Conservation (phyloP, 2,888 invertebrate genomes). For the Diaphora mendica region DNA sequence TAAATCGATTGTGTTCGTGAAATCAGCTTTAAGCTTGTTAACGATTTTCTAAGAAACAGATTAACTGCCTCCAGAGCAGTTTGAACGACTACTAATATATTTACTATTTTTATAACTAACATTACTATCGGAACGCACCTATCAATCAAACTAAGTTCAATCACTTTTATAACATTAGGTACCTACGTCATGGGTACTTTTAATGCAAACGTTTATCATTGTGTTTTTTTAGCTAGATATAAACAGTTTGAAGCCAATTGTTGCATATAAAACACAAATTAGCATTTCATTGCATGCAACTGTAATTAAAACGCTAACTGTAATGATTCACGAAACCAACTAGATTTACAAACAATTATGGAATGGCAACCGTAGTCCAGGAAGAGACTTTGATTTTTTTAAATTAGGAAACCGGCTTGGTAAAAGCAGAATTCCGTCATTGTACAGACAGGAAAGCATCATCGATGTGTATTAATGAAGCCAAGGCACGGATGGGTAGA, state of each 20-base stretch:
- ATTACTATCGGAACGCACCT: neutral
- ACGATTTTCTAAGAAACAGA: slow-evolving; percentile 24
- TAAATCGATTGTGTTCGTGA: slow-evolving; percentile 61
- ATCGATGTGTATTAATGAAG: slow-evolving; percentile 82
- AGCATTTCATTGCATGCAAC: slow-evolving; percentile 34
- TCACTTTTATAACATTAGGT: neutral
- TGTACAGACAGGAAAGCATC: slow-evolving; percentile 80
- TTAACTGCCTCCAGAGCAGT: neutral
- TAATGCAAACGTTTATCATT: neutral
- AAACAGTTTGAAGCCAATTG: neutral
- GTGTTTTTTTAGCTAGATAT: neutral
- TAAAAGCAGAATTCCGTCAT: slow-evolving; percentile 84
- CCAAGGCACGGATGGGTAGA: slow-evolving; percentile 69
- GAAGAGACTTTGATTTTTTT: slow-evolving; percentile 66
- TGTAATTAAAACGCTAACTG: slow-evolving; percentile 41
- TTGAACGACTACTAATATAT: neutral
- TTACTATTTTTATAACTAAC: neutral
- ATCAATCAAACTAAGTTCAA: neutral
- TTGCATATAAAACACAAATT: slow-evolving; percentile 7
- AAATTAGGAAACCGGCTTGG: slow-evolving; percentile 83
- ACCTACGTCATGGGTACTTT: neutral
- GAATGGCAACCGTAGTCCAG: slow-evolving; percentile 46
- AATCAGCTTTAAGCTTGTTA: slow-evolving; percentile 39
- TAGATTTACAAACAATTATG: slow-evolving; percentile 35
- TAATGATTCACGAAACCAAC: slow-evolving; percentile 44